A percentile compares a stretch with the other conserved stretches of the same genome.
Evolutionary conservation across 2,113 vertebrate species (phyloP).

Genomic region (Aphelocoma coerulescens): DNA sequence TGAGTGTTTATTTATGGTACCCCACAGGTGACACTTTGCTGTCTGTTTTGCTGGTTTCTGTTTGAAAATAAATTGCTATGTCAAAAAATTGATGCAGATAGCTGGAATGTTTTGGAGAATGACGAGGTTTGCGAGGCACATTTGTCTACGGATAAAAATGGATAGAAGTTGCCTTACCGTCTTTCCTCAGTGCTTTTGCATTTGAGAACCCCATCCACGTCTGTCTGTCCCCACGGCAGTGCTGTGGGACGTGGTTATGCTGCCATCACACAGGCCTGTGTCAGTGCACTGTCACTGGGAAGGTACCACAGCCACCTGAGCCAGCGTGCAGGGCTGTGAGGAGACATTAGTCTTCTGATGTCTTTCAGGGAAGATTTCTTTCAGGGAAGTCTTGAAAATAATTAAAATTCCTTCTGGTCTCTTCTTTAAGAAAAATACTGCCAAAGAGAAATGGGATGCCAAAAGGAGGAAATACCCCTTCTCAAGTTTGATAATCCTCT

Average conservation of each 20-base stretch:
- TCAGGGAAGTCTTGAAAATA: not conserved
- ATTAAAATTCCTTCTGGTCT: not conserved
- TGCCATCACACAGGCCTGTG: rapidly evolving
- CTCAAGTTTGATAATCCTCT: not conserved
- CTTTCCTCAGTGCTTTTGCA: not conserved
- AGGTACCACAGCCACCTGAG: not conserved
- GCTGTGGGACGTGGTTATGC: rapidly evolving
- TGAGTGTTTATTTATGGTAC: not conserved
- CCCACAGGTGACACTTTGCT: not conserved
- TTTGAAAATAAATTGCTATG: not conserved
- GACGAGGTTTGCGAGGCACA: not conserved
- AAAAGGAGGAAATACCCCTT: not conserved
- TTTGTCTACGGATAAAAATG: not conserved
- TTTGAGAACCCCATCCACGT: not conserved
- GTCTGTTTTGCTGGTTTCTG: not conserved
- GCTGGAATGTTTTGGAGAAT: not conserved
- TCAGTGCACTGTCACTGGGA: not conserved
- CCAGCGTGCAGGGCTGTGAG: rapidly evolving
- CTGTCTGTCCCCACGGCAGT: not conserved
- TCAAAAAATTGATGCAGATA: not conserved
- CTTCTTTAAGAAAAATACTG: not conserved
- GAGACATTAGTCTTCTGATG: not conserved
- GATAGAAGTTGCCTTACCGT: not conserved
- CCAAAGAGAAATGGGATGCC: not conserved
- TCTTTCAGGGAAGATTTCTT: not conserved